A percentile compares a stretch with the other conserved stretches of the same genome.
Evolutionary conservation across 2,888 invertebrate genomes (phyloP).

Genomic region (Dryomyza anilis): DNA sequence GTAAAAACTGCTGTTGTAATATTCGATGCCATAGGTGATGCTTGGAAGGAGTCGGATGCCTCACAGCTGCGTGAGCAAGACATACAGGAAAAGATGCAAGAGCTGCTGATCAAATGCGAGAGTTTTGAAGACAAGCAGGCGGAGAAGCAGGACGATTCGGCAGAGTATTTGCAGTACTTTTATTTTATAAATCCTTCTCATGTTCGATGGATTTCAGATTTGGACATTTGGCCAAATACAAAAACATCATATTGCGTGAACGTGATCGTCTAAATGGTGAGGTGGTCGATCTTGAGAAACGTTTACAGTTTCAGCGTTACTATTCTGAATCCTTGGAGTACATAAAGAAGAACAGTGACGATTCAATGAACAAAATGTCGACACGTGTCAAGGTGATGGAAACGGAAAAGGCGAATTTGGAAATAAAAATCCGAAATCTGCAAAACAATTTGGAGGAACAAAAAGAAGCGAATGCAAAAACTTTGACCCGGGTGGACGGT

Average conservation of each 20-base stretch:
- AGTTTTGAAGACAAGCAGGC: slow-evolving; percentile 41
- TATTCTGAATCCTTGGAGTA: slow-evolving; percentile 53
- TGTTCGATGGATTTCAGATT: slow-evolving; percentile 37
- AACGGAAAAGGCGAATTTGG: slow-evolving; percentile 36
- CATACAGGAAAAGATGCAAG: slow-evolving; percentile 50
- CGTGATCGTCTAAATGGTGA: slow-evolving; percentile 56
- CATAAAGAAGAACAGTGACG: slow-evolving; percentile 46
- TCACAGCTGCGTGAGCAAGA: slow-evolving; percentile 49
- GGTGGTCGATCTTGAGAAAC: slow-evolving; percentile 49
- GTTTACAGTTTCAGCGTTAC: slow-evolving; percentile 49
- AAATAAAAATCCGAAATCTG: slow-evolving; percentile 37
- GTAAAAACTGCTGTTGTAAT: background rate
- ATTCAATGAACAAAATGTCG: slow-evolving; percentile 38
- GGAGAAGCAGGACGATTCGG: slow-evolving; percentile 44
- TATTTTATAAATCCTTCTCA: background rate
- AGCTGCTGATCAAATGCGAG: slow-evolving; percentile 47
- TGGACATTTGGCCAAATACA: slow-evolving; percentile 50
- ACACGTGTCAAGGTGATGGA: slow-evolving; percentile 34
- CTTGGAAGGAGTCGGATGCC: slow-evolving; percentile 53
- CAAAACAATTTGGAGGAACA: slow-evolving; percentile 43
- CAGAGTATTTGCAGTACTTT: slow-evolving; percentile 41
- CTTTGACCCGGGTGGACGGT: slow-evolving; percentile 40
- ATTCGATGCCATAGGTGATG: slow-evolving; percentile 39
- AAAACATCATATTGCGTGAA: slow-evolving; percentile 53
- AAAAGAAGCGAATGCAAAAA: slow-evolving; percentile 43